Percentiles rank a stretch among this genome's conserved stretches.
Conservation (phyloP, 2,888 invertebrate genomes). For the Piscicola geometra region DNA sequence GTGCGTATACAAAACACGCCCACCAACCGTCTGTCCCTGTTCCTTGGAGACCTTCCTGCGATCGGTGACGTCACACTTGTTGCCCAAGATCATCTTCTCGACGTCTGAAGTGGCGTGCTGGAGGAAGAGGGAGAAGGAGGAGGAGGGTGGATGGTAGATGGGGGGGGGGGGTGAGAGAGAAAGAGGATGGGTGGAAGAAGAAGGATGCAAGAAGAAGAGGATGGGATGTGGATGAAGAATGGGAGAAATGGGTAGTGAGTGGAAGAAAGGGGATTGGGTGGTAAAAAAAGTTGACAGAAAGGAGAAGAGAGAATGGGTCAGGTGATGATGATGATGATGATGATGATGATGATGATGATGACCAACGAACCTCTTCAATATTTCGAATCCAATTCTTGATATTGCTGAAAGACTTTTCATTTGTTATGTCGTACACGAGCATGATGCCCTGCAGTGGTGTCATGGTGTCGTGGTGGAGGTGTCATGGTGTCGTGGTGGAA, state of each 20-base stretch:
- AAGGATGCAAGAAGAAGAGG: background rate
- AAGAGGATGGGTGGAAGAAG: background rate
- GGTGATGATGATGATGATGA: background rate
- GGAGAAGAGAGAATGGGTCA: background rate
- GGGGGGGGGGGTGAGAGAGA: background rate
- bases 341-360: no score
- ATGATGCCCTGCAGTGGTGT: conserved; percentile 75
- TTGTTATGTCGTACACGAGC: conserved; percentile 98
- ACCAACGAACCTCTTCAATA: conserved; percentile 73
- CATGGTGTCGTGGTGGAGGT: no score
- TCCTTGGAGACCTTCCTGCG: conserved; percentile 93
- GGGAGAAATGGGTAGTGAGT: background rate
- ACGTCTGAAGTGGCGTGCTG: conserved; percentile 93
- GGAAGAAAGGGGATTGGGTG: background rate
- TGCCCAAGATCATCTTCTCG: conserved; percentile 93
- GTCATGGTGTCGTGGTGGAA: no score
- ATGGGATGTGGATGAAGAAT: background rate
- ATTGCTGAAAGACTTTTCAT: conserved; percentile 97
- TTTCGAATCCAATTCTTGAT: conserved; percentile 99
- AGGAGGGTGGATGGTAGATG: background rate
- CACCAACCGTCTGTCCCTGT: conserved; percentile 70
- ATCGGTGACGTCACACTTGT: conserved; percentile 96
- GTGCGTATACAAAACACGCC: no score
- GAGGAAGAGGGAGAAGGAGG: background rate
- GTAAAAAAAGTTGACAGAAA: background rate